Evolutionary conservation across 2,888 invertebrate genomes (phyloP).

Genomic region (Lasioglossum zephyrum): DNA sequence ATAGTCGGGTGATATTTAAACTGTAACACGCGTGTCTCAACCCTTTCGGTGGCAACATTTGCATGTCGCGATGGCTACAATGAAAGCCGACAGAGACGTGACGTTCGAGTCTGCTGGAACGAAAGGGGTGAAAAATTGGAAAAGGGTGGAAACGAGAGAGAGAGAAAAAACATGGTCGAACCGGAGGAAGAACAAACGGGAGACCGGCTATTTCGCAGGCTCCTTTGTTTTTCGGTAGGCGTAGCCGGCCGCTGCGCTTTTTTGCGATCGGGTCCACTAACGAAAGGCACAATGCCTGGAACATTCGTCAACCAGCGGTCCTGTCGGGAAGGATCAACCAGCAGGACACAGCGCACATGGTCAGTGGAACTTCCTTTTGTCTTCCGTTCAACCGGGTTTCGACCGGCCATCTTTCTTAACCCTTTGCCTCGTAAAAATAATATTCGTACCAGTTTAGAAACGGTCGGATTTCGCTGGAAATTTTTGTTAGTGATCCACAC

Average conservation of each 20-base stretch:
- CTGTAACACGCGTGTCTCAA: slow-evolving; percentile 78
- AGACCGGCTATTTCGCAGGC: slow-evolving; percentile 71
- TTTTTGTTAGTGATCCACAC: not conserved
- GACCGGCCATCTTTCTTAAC: not conserved
- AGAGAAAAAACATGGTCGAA: slow-evolving; percentile 49
- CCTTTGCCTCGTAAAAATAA: not conserved
- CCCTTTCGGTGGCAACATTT: slow-evolving; percentile 79
- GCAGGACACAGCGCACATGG: slow-evolving; percentile 49
- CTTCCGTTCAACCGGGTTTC: slow-evolving; percentile 21
- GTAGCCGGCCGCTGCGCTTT: slow-evolving; percentile 72
- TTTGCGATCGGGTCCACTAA: slow-evolving; percentile 75
- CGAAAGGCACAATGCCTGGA: slow-evolving; percentile 54
- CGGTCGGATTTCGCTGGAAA: too few relatives aligned
- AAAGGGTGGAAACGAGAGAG: slow-evolving; percentile 61
- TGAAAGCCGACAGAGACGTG: slow-evolving; percentile 15
- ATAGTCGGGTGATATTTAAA: slow-evolving; percentile 82
- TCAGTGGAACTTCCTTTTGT: slow-evolving; percentile 56
- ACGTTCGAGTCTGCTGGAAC: slow-evolving; percentile 31
- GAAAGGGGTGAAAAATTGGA: slow-evolving; percentile 49
- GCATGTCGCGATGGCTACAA: slow-evolving; percentile 67
- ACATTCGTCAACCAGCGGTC: slow-evolving; percentile 66
- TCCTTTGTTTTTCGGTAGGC: slow-evolving; percentile 77
- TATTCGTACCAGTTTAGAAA: not conserved
- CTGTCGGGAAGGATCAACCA: slow-evolving; percentile 28
- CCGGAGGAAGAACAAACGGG: not conserved